These are phyloP conservation scores for Albula goreensis DNA, from an alignment of 2,113 vertebrate species.

Conservation along the genomic window DNA sequence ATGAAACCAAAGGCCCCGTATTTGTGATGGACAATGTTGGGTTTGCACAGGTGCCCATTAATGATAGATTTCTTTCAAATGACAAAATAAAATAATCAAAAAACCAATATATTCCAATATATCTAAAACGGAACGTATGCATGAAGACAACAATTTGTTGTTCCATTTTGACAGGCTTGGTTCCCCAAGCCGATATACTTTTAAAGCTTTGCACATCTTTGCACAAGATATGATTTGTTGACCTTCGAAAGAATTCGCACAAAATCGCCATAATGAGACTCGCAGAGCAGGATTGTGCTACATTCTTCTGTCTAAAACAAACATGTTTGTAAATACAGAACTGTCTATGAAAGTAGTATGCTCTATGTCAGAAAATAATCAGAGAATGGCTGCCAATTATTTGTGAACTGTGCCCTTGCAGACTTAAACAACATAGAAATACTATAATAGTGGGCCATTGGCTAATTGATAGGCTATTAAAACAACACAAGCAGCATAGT, in stretches of 20 bases:
- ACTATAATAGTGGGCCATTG: background rate
- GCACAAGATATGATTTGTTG: background rate
- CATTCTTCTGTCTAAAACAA: background rate
- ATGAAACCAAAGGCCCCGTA: too few species aligned
- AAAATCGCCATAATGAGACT: background rate
- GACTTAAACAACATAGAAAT: background rate
- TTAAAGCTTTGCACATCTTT: background rate
- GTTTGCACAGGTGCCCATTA: background rate
- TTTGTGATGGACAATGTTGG: too few species aligned
- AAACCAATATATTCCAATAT: background rate
- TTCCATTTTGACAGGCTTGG: background rate
- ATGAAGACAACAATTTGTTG: background rate
- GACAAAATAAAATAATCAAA: background rate
- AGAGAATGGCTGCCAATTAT: conserved; percentile 11
- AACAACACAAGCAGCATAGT: background rate
- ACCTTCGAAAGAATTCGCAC: background rate
- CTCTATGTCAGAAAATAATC: conserved; percentile 21
- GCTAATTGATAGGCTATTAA: background rate
- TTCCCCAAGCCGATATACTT: background rate
- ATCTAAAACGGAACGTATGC: background rate
- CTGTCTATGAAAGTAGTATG: background rate
- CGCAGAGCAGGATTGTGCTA: background rate
- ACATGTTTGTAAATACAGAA: background rate
- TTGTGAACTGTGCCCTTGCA: background rate
- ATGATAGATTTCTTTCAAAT: background rate